These are phyloP conservation scores for Myzus persicae DNA, from an alignment of 1,140 invertebrate species.

Conservation along the genomic window DNA sequence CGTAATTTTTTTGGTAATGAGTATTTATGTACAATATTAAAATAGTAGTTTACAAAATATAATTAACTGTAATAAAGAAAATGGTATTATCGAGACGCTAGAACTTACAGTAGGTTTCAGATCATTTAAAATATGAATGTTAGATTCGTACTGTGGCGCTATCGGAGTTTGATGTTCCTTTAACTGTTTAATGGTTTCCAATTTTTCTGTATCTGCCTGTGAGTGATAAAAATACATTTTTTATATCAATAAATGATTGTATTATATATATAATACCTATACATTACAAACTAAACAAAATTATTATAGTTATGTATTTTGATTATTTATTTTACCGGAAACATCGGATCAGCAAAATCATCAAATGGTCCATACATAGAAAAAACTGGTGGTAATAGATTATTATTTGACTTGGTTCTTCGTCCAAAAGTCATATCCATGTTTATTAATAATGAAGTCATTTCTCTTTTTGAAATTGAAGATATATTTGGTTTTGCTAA, in stretches of 20 bases:
- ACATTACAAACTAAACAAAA: background rate
- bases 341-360: constrained; percentile 40
- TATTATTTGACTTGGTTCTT: background rate
- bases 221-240: background rate
- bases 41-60: background rate
- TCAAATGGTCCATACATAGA: constrained; percentile 46
- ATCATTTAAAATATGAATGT: constrained; percentile 8
- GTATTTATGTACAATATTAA: constrained; percentile 16
- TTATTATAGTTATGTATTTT: background rate
- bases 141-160: constrained; percentile 33
- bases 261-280: background rate
- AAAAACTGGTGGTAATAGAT: constrained; percentile 11
- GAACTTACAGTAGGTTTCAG: background rate
- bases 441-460: constrained; percentile 33
- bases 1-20: background rate
- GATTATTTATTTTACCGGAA: constrained; percentile 36
- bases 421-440: constrained; percentile 49
- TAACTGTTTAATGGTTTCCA: constrained; percentile 22
- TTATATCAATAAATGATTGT: background rate
- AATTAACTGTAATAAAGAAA: background rate
- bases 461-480: constrained; percentile 3
- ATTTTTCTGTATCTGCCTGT: constrained; percentile 40
- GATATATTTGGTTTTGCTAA: constrained; percentile 33
- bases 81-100: background rate
- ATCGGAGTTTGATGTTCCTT: constrained; percentile 33